A percentile compares a stretch with the other conserved stretches of the same genome.
Conservation (phyloP, 35 echinoderm and acorn worm species). For the Chiridota heheva region DNA sequence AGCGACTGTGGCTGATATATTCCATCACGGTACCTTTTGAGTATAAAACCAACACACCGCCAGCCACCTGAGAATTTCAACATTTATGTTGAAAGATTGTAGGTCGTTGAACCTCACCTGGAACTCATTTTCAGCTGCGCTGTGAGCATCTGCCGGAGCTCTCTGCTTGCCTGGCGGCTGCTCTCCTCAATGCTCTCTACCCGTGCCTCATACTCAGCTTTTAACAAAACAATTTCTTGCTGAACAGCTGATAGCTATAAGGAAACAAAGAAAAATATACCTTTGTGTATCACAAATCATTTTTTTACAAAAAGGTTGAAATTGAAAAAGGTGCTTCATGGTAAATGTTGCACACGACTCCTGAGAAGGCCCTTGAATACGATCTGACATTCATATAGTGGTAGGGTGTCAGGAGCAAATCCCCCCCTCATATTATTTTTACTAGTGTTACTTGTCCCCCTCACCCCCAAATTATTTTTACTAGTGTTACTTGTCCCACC, state of each 20-base stretch:
- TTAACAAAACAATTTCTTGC: slow-evolving; percentile 76
- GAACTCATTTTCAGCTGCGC: slow-evolving; percentile 86
- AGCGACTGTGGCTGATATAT: too few species aligned
- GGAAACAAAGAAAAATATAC: neutral
- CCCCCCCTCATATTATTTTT: too few species aligned
- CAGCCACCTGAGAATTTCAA: neutral
- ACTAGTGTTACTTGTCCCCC: too few species aligned
- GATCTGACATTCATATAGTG: too few species aligned
- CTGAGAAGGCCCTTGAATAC: too few species aligned
- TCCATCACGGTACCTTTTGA: too few species aligned
- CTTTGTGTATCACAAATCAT: neutral
- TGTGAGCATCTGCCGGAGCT: slow-evolving; percentile 80
- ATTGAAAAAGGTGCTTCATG: too few species aligned
- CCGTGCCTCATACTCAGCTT: slow-evolving; percentile 72
- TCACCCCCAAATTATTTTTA: too few species aligned
- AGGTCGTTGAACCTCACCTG: slow-evolving; percentile 47
- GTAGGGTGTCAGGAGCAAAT: too few species aligned
- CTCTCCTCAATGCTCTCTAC: slow-evolving; percentile 76
- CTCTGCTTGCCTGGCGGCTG: slow-evolving; percentile 56
- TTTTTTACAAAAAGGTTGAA: neutral
- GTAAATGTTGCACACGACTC: too few species aligned
- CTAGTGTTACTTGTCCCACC: too few species aligned
- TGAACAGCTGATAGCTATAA: slow-evolving; percentile 62
- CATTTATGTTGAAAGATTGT: too few species aligned
- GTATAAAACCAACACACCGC: neutral